Base-by-base conservation (phyloP, 2,888 invertebrate genomes). In the Parnassius apollo region DNA sequence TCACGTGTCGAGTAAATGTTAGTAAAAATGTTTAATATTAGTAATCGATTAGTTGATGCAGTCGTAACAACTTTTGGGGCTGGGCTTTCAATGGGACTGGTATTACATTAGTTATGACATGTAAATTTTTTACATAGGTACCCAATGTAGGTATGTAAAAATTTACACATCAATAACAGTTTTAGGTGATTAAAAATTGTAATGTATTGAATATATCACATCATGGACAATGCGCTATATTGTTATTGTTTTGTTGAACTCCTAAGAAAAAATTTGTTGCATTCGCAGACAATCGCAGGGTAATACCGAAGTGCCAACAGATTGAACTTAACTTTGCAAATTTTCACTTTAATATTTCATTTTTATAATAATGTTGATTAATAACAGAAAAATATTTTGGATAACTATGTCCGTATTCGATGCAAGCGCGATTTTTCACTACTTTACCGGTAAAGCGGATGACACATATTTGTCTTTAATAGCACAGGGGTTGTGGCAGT, bases 121-220 rank as follows among this genome's bases (percentile, higher is more conserved):
- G 18, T 18, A 18, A 18, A 18, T 18, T 18, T 18, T 18, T 18
- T 18, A 18, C 18, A 18, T 18, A n/a, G n/a, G n/a, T n/a, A 82
- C 86, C 85, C 88, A 89, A 88, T 89, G 88, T n/a, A n/a, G n/a
- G n/a, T 88, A 87, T 90, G 75, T 71, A 80, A 18, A 83, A 80
- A 83, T 82, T 84, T 80, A 81, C 81, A 81, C 78, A 76, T 84
- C 80, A 81, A 76, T 81, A 78, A 77, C 77, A 78, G 74, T 18
- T 18, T 18, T 1, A 18, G 18, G 18, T 18, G 18, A 18, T 18
- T 18, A 18, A 18, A 18, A 18, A 80, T 80, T 85, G 77, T 83
- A 83, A 78, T 78, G 76, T 81, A 79, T 77, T 78, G 71, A 69
- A 70, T 73, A 70, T 74, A 68, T 71, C 65, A 71, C 69, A 69